phyloP scores from a whole-genome alignment of 1,140 invertebrate genomes.

The Temnothorax curvispinosus region DNA sequence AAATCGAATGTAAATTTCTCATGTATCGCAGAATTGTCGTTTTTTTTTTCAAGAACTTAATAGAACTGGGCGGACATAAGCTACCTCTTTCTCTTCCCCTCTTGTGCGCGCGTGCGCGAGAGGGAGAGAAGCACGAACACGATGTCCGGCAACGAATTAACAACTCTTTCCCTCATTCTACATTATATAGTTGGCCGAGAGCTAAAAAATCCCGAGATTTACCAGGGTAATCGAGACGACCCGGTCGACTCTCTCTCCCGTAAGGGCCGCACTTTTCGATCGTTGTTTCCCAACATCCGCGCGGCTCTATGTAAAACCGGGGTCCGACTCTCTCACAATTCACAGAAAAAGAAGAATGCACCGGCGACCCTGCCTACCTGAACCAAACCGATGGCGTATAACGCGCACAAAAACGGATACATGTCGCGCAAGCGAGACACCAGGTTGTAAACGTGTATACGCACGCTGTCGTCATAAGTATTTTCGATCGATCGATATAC shows the following conservation, averaged over 20 bases:
- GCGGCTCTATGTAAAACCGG: neutral
- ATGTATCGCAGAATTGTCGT: neutral
- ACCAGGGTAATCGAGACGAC: slow-evolving; percentile 32
- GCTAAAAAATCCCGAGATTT: slow-evolving; percentile 41
- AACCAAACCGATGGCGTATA: slow-evolving; percentile 18
- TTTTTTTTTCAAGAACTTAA: slow-evolving; percentile 8
- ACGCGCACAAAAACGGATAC: slow-evolving; percentile 30
- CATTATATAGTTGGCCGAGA: slow-evolving; percentile 42
- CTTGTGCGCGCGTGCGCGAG: no score
- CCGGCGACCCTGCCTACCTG: slow-evolving; percentile 52
- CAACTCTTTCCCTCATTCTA: slow-evolving; percentile 35
- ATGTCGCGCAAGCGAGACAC: neutral
- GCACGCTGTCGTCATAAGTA: slow-evolving; percentile 42
- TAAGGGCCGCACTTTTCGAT: slow-evolving; percentile 53
- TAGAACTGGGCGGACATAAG: neutral
- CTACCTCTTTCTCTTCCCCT: slow-evolving; percentile 11
- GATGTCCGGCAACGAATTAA: slow-evolving; percentile 48
- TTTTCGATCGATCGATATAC: slow-evolving; percentile 55
- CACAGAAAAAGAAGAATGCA: slow-evolving; percentile 31
- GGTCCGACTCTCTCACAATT: neutral
- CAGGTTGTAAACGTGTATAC: slow-evolving; percentile 36
- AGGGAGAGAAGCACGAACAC: neutral
- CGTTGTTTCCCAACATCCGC: slow-evolving; percentile 14
- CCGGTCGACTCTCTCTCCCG: slow-evolving; percentile 28
- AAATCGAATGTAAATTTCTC: slow-evolving; percentile 28